A percentile compares a stretch with the other conserved stretches of the same genome.
Conservation (phyloP, 1,140 invertebrate species). For the Ceratitis capitata region DNA sequence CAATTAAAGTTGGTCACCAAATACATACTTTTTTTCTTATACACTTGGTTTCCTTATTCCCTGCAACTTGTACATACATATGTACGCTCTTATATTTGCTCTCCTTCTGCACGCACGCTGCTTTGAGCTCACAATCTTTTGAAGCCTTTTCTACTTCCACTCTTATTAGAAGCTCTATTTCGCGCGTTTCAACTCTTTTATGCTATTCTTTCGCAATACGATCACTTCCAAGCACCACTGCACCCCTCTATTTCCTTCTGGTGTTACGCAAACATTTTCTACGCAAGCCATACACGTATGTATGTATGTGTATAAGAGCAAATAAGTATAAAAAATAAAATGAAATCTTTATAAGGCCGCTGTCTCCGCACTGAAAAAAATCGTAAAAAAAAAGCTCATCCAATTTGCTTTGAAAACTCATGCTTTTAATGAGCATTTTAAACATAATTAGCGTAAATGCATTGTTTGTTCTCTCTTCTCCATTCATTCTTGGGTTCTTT, state of each 20-base stretch:
- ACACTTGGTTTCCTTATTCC: neutral
- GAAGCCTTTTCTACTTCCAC: neutral
- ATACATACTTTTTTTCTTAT: neutral
- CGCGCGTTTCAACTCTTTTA: neutral
- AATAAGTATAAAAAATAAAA: neutral
- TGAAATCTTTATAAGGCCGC: too few relatives aligned
- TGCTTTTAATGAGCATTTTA: slow-evolving; percentile 42
- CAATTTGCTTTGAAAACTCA: slow-evolving; percentile 40
- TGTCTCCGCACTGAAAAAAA: neutral
- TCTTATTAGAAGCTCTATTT: neutral
- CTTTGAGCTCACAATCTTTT: neutral
- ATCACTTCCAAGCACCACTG: neutral
- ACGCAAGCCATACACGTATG: too few relatives aligned
- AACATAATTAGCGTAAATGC: slow-evolving; percentile 41
- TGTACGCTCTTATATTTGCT: neutral
- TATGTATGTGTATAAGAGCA: too few relatives aligned
- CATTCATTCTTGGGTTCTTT: too few relatives aligned
- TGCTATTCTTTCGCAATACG: neutral
- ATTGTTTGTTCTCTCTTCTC: slow-evolving; percentile 33
- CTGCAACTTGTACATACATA: neutral
- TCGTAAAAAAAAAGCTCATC: neutral
- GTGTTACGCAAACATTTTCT: too few relatives aligned
- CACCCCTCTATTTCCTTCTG: neutral
- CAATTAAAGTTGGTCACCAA: slow-evolving; percentile 39
- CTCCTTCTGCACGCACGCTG: neutral